Evolutionary conservation across 2,113 vertebrate genomes (phyloP), one percentile per base, ranked within the genome.

Genomic region (Nibea albiflora): DNA sequence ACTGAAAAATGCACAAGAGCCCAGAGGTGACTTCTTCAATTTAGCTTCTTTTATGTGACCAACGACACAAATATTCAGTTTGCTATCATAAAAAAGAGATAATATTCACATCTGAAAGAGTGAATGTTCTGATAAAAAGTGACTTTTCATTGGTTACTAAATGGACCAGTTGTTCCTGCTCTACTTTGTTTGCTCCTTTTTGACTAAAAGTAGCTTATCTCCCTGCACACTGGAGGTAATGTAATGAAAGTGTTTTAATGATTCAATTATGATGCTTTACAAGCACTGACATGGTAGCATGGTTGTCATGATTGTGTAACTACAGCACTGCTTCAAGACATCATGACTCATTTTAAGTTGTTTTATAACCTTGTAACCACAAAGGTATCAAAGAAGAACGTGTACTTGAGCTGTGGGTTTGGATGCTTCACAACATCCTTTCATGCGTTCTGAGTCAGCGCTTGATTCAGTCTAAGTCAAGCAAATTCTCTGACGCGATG

Each of bases 381-480:
- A 22, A 66, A 78, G 42, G 52, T 39, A 0, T 22, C 10, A 22
- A n/a, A 54, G 3, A 11, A 54, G 20, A 54, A 17, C 53, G 39
- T 68, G 22, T 16, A 0, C 28, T 78, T 71, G 5, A 68, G n/a
- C 2, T 31, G 24, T 60, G 35, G 26, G n/a, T 66, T 62, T 57
- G 9, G 35, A 80, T 50, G 72, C 35, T 46, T 71, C 39, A 20
- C 22, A 26, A 47, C 5, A n/a, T 3, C 31, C 53, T 73, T 79
- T 12, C 22, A 70, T 26, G 42, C 8, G 49, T 42, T 80, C 56
- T 28, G 2, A 71, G 35, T 17, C 11, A 53, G 39, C 5, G 56
- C 7, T 58, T 26, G 54, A 24, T 50, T 49, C 5, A 42, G 60
- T 80, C 47, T 0, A 26, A 62, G 50, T 39, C 4, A 11, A 52